Conservation (phyloP, 2,113 vertebrate species). For the Neopipo cinnamomea region DNA sequence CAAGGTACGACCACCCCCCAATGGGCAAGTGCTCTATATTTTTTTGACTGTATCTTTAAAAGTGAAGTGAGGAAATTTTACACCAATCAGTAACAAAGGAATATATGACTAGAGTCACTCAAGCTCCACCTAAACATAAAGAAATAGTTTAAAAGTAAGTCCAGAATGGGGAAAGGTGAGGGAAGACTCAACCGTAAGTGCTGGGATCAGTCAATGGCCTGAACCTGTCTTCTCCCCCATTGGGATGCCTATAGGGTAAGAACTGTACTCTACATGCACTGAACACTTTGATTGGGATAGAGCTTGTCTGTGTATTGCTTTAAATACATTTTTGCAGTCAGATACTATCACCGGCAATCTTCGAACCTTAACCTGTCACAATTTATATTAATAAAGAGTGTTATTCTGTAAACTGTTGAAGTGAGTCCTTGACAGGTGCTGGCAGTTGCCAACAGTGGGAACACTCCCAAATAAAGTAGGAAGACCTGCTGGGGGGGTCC, state of each 20-base stretch:
- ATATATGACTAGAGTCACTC: neutral
- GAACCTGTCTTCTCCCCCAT: neutral
- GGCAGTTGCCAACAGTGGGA: neutral
- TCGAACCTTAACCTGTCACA: neutral
- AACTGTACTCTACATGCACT: neutral
- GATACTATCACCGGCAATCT: neutral
- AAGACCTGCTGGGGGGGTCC: neutral
- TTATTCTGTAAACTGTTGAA: neutral
- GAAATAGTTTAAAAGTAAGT: neutral
- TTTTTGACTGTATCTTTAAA: neutral
- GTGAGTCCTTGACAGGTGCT: neutral
- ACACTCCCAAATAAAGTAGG: neutral
- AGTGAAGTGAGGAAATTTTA: neutral
- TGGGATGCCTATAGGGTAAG: neutral
- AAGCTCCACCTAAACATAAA: neutral
- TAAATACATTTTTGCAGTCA: neutral
- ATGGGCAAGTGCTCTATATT: neutral
- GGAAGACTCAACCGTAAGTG: neutral
- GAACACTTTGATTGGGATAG: neutral
- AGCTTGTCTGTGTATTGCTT: neutral
- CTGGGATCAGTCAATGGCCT: neutral
- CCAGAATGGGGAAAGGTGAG: neutral
- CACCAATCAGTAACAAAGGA: neutral
- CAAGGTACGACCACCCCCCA: neutral
- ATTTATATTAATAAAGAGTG: neutral